Percentiles rank a stretch among this genome's conserved stretches.
phyloP scores from a whole-genome alignment of 2,113 vertebrate species.

The Carollia perspicillata region DNA sequence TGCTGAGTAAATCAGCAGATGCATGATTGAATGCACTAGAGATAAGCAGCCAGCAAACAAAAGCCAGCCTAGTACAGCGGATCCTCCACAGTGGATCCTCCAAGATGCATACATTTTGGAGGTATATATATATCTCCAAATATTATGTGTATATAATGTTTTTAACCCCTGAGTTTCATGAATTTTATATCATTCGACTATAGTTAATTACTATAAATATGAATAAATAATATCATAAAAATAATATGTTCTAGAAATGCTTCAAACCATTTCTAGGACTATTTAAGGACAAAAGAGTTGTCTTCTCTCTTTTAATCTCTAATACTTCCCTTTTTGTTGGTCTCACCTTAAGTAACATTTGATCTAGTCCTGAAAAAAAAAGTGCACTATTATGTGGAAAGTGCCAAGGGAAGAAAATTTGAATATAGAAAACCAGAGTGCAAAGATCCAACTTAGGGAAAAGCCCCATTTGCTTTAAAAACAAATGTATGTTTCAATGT shows the following conservation, averaged over 20 bases:
- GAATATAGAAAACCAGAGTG: neutral
- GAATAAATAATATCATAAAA: neutral
- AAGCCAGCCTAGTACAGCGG: neutral
- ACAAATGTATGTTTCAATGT: neutral
- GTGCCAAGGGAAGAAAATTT: neutral
- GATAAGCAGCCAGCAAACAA: no score
- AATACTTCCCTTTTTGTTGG: neutral
- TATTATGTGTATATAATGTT: neutral
- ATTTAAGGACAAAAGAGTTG: neutral
- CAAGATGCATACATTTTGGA: neutral
- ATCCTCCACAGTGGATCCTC: neutral
- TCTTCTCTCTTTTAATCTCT: neutral
- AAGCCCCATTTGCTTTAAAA: neutral
- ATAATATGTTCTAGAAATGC: neutral
- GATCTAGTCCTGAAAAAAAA: neutral
- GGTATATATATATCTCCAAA: no score
- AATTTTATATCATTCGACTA: neutral
- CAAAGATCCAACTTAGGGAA: neutral
- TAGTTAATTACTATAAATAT: neutral
- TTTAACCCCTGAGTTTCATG: neutral
- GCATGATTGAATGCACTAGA: fast-evolving
- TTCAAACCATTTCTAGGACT: neutral
- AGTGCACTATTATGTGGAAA: neutral
- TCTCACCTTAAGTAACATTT: neutral
- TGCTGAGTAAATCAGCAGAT: no score